phyloP scores from a whole-genome alignment of 2,113 vertebrate genomes.

The Dipodomys ordii region DNA sequence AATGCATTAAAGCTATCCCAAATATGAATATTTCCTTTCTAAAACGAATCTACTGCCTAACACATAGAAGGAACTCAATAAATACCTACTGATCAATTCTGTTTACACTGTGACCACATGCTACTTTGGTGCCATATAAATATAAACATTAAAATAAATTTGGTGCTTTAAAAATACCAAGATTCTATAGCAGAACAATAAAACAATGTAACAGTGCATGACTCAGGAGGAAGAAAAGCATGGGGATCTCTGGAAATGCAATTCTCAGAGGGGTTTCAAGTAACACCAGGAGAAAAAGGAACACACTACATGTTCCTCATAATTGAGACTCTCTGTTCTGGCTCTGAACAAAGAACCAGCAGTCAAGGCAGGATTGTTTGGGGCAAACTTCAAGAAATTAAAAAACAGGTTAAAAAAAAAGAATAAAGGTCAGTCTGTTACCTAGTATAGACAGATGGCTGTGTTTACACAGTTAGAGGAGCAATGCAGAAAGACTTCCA shows the following conservation, averaged over 20 bases:
- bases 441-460: conserved; percentile 76
- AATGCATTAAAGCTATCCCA: conserved; percentile 3
- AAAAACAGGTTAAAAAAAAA: conserved; percentile 80
- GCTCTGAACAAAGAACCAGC: conserved; percentile 74
- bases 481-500: conserved; percentile 63
- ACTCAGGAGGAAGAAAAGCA: conserved; percentile 63
- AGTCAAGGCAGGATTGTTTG: conserved; percentile 74
- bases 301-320: neutral
- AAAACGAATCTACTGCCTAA: neutral
- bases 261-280: conserved; percentile 78
- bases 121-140: neutral
- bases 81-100: neutral
- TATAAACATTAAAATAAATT: conserved; percentile 39
- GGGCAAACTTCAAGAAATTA: conserved; percentile 79
- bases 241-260: conserved; percentile 76
- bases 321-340: conserved; percentile 78
- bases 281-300: conserved; percentile 57
- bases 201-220: conserved; percentile 36
- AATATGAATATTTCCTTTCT: neutral
- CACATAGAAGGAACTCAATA: neutral
- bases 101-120: neutral
- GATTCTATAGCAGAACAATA: neutral
- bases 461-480: conserved; percentile 75
- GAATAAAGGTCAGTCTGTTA: conserved; percentile 71
- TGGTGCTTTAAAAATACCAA: conserved; percentile 26